Conservation (phyloP, 53 echinoderm and acorn worm species). For the Arbacia lixula region DNA sequence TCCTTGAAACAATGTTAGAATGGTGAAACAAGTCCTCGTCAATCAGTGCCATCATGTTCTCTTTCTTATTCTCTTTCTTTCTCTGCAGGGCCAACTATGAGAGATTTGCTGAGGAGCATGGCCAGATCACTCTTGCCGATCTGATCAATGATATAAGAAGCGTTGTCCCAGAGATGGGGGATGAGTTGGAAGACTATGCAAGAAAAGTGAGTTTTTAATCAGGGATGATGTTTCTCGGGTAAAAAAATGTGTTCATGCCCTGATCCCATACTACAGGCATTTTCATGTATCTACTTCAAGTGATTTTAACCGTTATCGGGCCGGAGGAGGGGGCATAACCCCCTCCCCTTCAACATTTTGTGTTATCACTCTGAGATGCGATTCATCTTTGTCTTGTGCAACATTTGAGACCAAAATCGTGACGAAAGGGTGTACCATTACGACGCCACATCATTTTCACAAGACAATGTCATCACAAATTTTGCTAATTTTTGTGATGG, state of each 20-base stretch:
- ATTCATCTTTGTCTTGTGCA: too few species aligned
- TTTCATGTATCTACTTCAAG: too few species aligned
- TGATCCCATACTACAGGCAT: too few species aligned
- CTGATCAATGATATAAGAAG: not conserved
- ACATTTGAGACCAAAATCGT: too few species aligned
- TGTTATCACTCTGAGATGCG: too few species aligned
- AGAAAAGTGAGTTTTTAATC: not conserved
- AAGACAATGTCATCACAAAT: too few species aligned
- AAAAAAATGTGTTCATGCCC: too few species aligned
- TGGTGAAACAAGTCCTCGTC: not conserved
- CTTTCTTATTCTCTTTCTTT: not conserved
- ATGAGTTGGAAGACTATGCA: not conserved
- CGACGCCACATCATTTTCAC: too few species aligned
- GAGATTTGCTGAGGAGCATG: conserved; percentile 23
- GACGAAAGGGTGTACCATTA: too few species aligned
- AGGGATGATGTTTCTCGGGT: not conserved
- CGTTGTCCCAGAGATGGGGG: conserved; percentile 39
- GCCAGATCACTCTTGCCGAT: conserved; percentile 16
- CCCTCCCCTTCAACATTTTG: not conserved
- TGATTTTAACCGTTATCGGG: too few species aligned
- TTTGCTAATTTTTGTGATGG: too few species aligned
- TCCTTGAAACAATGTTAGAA: not conserved
- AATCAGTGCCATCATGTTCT: not conserved
- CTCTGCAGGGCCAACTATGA: conserved; percentile 47
- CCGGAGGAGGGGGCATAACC: too few species aligned